Evolutionary conservation across 2,797 vertebrate genomes (phyloP), one percentile per base, ranked within the genome.

Genomic region (Cygnus olor): DNA sequence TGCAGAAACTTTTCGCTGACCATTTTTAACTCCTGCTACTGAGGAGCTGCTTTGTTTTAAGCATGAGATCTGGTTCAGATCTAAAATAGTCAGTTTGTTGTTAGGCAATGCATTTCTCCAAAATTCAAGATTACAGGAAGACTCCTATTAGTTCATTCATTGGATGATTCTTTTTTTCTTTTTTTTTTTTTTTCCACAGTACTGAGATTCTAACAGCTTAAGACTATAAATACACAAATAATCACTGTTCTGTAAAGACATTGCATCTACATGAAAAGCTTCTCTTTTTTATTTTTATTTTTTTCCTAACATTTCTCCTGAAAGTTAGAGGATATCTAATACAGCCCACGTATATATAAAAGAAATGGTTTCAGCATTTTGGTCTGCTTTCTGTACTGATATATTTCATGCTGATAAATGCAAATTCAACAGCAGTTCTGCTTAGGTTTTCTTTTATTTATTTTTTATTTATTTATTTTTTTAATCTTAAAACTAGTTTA

Each of bases 341-440:
- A 22, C 15, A 44, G 44, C 20, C 71, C 47, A 28, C 3, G 17
- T 25, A 6, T 1, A 66, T 3, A 60, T 3, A 47, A 70, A 89
- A 88, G 15, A 81, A 86, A 54, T 18, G 6, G 13, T 80, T 77
- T 65, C 57, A 57, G 57, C 21, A 47, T 54, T 94, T 90, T 86
- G 65, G 66, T 32, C 54, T 91, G 65, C 80, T 93, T 96, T 94
- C 90, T 85, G 93, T 93, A 95, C 77, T 19, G 85, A 74, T 74
- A 68, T 21, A 95, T 81, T 89, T 95, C 94, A 80, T 83, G 56
- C 38, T 38, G 85, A 78, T 53, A 92, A 92, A 94, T 82, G 92
- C 71, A 95, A 97, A 95, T 93, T 93, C 72, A 89, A 87, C 91
- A 95, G 88, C 80, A 80, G 64, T 94, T 88, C 88, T 71, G 61